Evolutionary conservation across 2,888 invertebrate genomes (phyloP).

Genomic region (Lasioglossum pauxillum): DNA sequence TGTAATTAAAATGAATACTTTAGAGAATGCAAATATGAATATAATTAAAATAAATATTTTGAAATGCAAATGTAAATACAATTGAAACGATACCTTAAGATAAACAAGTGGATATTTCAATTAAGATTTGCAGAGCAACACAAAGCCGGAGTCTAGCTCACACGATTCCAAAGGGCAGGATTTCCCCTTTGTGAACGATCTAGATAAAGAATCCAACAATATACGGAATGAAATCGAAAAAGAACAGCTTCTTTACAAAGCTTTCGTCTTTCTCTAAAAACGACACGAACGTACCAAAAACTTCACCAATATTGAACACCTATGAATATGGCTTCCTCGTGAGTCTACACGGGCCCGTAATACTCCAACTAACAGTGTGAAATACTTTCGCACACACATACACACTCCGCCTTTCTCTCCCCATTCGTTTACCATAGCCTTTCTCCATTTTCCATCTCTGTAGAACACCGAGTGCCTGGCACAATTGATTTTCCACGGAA

Average conservation of each 20-base stretch:
- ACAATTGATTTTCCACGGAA: conserved; percentile 19
- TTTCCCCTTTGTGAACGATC: neutral
- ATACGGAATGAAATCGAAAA: neutral
- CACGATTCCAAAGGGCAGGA: neutral
- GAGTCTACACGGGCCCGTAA: conserved; percentile 53
- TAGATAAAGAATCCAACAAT: neutral
- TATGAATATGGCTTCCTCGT: conserved; percentile 64
- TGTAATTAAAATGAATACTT: too few species aligned
- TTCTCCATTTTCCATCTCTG: conserved; percentile 8
- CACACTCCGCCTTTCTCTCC: conserved; percentile 24
- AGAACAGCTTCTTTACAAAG: neutral
- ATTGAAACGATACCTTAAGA: neutral
- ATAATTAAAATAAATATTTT: neutral
- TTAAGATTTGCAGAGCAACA: neutral
- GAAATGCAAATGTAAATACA: neutral
- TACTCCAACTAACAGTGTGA: conserved; percentile 52
- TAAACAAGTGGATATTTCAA: neutral
- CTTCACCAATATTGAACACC: conserved; percentile 14
- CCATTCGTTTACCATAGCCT: conserved; percentile 33
- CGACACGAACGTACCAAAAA: neutral
- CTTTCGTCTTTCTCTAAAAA: conserved; percentile 4
- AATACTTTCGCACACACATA: conserved; percentile 31
- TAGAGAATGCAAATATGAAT: neutral
- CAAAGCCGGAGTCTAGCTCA: neutral
- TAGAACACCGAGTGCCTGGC: neutral